Percentiles rank a stretch among this genome's conserved stretches.
Conservation (phyloP, 2,113 vertebrate genomes). For the Chloropsis cyanopogon region DNA sequence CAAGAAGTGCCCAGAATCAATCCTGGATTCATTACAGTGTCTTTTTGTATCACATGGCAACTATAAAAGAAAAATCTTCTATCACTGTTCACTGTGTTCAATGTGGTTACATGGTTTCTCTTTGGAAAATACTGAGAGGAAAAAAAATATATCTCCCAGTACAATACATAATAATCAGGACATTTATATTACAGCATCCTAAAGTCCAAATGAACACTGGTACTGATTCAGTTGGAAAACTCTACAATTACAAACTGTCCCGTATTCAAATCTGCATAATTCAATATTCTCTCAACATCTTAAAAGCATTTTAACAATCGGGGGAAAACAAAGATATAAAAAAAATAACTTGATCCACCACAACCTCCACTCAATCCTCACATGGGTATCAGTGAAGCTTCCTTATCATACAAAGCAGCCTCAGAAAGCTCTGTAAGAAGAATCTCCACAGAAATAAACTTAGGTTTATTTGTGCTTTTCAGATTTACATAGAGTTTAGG, state of each 20-base stretch:
- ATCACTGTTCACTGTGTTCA: neutral
- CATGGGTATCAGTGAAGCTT: neutral
- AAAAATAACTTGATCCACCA: neutral
- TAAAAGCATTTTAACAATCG: neutral
- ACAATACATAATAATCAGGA: neutral
- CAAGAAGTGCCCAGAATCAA: neutral
- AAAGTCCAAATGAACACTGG: neutral
- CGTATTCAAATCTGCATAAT: neutral
- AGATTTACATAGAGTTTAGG: neutral
- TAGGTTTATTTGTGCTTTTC: neutral
- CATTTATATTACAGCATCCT: neutral
- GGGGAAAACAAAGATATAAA: fast-evolving
- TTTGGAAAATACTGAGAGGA: neutral
- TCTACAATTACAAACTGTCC: neutral
- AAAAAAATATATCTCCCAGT: neutral
- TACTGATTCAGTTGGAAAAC: neutral
- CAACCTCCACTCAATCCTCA: neutral
- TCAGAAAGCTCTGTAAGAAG: neutral
- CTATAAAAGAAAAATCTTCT: neutral
- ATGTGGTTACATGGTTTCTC: neutral
- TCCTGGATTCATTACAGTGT: neutral
- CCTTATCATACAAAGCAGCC: neutral
- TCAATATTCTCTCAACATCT: neutral
- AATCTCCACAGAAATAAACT: neutral
- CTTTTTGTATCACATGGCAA: neutral